Evolutionary conservation across 2,113 vertebrate genomes (phyloP).

Genomic region (Panurus biarmicus): DNA sequence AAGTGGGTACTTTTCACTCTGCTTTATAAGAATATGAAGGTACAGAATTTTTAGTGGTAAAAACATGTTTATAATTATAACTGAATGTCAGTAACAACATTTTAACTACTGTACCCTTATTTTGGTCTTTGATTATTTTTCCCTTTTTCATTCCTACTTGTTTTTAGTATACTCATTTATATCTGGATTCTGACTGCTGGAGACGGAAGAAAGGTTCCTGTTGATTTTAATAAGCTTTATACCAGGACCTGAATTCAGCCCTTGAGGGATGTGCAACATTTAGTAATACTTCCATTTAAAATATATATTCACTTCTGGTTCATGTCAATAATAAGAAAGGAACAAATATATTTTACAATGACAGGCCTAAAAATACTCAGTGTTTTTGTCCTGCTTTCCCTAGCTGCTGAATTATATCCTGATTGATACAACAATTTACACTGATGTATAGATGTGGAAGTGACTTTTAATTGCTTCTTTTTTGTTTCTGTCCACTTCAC

Average conservation of each 20-base stretch:
- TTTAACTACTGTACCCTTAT: not conserved
- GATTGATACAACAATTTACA: conserved; percentile 39
- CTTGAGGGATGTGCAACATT: not conserved
- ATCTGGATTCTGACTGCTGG: not conserved
- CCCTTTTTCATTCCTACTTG: not conserved
- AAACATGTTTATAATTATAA: not conserved
- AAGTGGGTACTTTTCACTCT: not conserved
- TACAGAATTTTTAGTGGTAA: not conserved
- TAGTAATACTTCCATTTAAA: conserved; percentile 22
- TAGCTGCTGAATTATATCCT: conserved; percentile 4
- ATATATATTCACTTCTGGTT: conserved; percentile 35
- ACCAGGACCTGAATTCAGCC: not conserved
- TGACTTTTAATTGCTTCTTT: conserved; percentile 2
- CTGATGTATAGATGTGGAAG: conserved; percentile 24
- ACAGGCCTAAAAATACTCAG: conserved; percentile 23
- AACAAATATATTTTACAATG: conserved; percentile 19
- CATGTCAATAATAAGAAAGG: conserved; percentile 27
- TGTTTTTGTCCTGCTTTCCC: not conserved
- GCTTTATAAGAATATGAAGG: not conserved
- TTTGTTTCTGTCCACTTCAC: not conserved
- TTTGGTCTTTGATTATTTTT: not conserved
- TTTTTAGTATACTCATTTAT: not conserved
- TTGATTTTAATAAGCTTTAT: conserved; percentile 9
- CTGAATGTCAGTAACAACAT: not conserved
- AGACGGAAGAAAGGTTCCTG: not conserved